phyloP scores from a whole-genome alignment of 2,888 invertebrate genomes.

The Macrosiphum euphorbiae region DNA sequence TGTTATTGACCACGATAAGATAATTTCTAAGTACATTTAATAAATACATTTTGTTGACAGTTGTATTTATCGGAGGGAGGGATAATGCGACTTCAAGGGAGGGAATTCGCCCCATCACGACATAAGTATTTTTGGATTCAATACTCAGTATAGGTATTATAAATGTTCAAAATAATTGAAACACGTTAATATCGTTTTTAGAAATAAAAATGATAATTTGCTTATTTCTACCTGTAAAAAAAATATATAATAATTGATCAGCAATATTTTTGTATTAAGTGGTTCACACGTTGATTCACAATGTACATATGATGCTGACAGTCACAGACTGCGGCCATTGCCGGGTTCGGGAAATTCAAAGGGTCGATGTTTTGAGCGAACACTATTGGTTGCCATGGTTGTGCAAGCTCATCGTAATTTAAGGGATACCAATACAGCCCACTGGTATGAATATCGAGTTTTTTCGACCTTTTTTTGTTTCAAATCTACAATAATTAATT shows the following conservation, averaged over 20 bases:
- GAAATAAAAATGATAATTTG: background rate
- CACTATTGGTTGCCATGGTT: background rate
- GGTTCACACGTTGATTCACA: background rate
- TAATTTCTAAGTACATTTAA: too few relatives aligned
- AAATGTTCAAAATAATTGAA: background rate
- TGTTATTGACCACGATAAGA: too few relatives aligned
- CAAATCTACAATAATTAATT: background rate
- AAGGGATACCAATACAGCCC: background rate
- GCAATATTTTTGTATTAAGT: background rate
- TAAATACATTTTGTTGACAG: too few relatives aligned
- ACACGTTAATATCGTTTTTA: background rate
- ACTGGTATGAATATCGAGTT: background rate
- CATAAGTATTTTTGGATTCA: too few relatives aligned
- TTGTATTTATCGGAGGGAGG: too few relatives aligned
- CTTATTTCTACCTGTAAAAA: too few relatives aligned
- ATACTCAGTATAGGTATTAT: background rate
- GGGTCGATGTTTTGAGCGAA: background rate
- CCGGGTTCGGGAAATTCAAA: background rate
- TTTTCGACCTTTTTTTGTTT: background rate
- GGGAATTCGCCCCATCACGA: too few relatives aligned
- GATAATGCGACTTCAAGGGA: too few relatives aligned
- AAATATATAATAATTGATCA: background rate
- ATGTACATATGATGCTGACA: background rate
- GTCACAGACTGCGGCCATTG: background rate
- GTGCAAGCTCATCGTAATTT: background rate